Percentiles rank a stretch among this genome's conserved stretches.
These are phyloP conservation scores for Tetramorium parvispinum DNA, from an alignment of 1,140 invertebrate genomes.

Conservation along the genomic window DNA sequence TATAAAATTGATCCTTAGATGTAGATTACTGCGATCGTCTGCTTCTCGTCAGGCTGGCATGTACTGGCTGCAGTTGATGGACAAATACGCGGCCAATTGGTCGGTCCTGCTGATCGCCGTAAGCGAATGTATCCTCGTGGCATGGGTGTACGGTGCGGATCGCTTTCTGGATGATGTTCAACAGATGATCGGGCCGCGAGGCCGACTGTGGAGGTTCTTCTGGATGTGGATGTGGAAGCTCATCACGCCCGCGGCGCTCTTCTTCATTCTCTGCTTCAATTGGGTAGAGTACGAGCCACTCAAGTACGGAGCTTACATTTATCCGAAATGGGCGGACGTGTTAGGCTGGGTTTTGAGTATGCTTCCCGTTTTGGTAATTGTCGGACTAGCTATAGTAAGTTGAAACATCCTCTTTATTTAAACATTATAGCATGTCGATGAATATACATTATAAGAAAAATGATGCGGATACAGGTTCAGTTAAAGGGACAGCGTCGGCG, in stretches of 20 bases:
- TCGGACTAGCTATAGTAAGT: conserved; percentile 89
- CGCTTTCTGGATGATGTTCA: conserved; percentile 93
- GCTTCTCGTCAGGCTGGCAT: conserved; percentile 89
- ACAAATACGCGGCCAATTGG: conserved; percentile 95
- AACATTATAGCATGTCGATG: neutral
- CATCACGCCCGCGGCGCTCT: conserved; percentile 91
- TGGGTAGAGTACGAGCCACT: conserved; percentile 93
- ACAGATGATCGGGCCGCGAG: conserved; percentile 91
- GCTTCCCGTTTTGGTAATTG: conserved; percentile 90
- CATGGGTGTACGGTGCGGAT: conserved; percentile 94
- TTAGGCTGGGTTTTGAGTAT: conserved; percentile 92
- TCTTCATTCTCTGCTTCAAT: conserved; percentile 93
- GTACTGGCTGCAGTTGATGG: conserved; percentile 94
- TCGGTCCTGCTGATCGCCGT: conserved; percentile 94
- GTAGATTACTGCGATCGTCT: neutral
- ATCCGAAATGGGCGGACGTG: conserved; percentile 91
- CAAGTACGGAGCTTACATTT: conserved; percentile 90
- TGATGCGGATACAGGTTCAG: conserved; percentile 75
- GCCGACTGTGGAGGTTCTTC: conserved; percentile 90
- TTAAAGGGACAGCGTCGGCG: conserved; percentile 72
- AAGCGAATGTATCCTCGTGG: conserved; percentile 91
- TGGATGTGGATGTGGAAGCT: conserved; percentile 94
- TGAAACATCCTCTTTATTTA: conserved; percentile 60
- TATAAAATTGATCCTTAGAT: neutral
- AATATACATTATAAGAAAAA: neutral